These are phyloP conservation scores for Anthopleura sola DNA, from an alignment of 64 coral and sea anemone species.

Conservation along the genomic window DNA sequence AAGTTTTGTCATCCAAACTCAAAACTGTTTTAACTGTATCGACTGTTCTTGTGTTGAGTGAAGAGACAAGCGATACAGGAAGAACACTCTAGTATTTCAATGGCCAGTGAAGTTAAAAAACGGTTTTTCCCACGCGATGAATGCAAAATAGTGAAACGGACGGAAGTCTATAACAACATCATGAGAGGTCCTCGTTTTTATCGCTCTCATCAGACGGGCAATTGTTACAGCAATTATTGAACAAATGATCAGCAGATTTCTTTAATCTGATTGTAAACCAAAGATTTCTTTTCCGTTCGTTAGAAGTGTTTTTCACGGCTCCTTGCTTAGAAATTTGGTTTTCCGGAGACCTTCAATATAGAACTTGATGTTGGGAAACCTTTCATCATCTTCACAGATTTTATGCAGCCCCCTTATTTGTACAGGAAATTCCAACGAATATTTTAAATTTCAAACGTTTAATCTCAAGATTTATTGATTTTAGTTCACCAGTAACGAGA, in stretches of 20 bases:
- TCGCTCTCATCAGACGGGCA: background rate
- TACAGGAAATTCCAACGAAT: too few species aligned
- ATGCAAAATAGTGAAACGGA: background rate
- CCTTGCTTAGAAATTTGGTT: background rate
- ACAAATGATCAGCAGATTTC: background rate
- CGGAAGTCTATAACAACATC: background rate
- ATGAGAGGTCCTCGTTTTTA: background rate
- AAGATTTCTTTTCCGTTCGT: background rate
- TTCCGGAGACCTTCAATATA: background rate
- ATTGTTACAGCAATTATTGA: background rate
- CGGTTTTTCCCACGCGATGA: background rate
- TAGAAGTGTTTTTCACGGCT: background rate
- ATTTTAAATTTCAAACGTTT: background rate
- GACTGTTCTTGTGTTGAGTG: background rate
- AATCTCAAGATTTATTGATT: background rate
- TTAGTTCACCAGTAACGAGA: background rate
- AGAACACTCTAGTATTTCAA: background rate
- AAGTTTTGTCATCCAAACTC: background rate
- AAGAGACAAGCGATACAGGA: background rate
- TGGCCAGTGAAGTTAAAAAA: background rate
- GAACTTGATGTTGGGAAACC: background rate
- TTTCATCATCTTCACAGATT: background rate
- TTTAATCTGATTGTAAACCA: background rate
- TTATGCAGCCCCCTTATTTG: too few species aligned
- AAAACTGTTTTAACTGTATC: background rate